Base-by-base conservation (phyloP, 2,797 vertebrate species). In the Heliangelus exortis region DNA sequence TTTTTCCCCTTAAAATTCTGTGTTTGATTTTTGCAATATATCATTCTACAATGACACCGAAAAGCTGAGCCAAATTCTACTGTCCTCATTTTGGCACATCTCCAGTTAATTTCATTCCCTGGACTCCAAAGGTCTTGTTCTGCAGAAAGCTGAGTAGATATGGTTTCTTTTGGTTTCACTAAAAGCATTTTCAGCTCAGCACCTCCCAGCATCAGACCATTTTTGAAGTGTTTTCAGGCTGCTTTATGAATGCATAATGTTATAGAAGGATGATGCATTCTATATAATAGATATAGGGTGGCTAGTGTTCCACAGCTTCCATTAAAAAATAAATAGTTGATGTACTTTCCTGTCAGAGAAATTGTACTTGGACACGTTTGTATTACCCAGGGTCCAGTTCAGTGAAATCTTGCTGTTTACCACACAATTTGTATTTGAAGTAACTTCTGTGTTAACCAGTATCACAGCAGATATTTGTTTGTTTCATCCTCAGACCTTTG, bases 381-480 rank as follows among this genome's bases (percentile, higher is more conserved):
- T 77, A 29, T 79, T 80, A 39, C 25, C 54, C 39, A 33, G 83
- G 45, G 50, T 92, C 65, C 75, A 65, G 57, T 89, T 89, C 33
- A 26, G 50, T 84, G 34, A 77, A 59, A 86, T 81, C 68, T 78
- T 33, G 50, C 78, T 92, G 54, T 89, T 95, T 62, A 87, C 58
- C 33, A 23, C 34, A 34, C 1, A 1, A 82, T 73, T 84, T 87
- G 8, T 78, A 57, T 94, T 95, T 89, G 61, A 94, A 93, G 31
- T 47, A 80, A 57, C 61, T 80, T 90, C 79, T 87, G n/a, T 84
- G 82, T 91, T 96, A 89, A 87, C 94, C 78, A 89, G 47, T 84
- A 92, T 92, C 93, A 95, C 58, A 93, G 92, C 59, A 76, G 50
- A 76, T n/a, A n/a, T 94, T 92, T 92, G 58, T 92, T 94, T 95